phyloP scores from a whole-genome alignment of 1,140 invertebrate genomes.

The Diorhabda carinulata region DNA sequence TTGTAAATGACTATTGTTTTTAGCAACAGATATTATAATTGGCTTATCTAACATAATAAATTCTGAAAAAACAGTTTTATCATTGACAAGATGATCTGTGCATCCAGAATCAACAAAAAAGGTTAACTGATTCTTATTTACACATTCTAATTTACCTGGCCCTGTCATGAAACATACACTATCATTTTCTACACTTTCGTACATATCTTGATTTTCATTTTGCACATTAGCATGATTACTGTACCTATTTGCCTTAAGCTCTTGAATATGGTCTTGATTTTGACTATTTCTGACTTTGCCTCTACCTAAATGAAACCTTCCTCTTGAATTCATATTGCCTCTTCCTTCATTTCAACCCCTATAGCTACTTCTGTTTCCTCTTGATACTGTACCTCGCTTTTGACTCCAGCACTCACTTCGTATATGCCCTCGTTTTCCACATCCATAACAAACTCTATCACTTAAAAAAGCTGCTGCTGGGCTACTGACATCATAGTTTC shows the following conservation, averaged over 20 bases:
- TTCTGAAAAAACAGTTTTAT: not conserved
- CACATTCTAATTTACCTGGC: not conserved
- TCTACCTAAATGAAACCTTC: too few species aligned
- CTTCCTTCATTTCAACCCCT: not conserved
- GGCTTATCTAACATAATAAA: not conserved
- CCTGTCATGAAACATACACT: not conserved
- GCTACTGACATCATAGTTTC: not conserved
- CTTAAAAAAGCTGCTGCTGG: not conserved
- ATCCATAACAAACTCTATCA: slow-evolving; percentile 10
- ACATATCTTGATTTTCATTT: not conserved
- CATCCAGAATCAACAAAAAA: not conserved
- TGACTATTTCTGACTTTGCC: not conserved
- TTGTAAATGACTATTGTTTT: slow-evolving; percentile 5
- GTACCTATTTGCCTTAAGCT: not conserved
- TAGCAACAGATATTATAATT: slow-evolving; percentile 1
- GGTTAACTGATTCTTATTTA: not conserved
- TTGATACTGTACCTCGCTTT: not conserved
- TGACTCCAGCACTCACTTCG: slow-evolving; percentile 11
- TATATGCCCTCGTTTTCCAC: slow-evolving; percentile 19
- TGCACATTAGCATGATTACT: not conserved
- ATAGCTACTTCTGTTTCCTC: not conserved
- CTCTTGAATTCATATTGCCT: too few species aligned
- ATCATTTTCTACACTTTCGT: not conserved
- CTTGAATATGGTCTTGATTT: not conserved
- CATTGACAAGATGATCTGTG: not conserved